Conservation (phyloP, 2,888 invertebrate species). For the Thymelicus lineola region DNA sequence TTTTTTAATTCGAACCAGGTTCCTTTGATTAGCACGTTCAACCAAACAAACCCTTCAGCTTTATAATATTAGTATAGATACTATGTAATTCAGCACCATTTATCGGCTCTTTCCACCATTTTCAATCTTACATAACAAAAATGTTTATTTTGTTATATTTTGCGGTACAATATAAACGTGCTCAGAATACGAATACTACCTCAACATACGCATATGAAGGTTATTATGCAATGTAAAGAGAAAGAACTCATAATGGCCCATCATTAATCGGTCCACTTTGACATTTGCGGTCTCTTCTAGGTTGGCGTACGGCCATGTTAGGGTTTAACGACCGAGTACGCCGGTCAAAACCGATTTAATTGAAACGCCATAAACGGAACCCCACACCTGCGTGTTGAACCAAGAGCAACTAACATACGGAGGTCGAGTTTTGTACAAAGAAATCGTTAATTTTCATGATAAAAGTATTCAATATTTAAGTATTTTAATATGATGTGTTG, state of each 20-base stretch:
- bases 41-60: too few relatives aligned
- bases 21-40: too few relatives aligned
- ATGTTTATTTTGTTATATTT: too few relatives aligned
- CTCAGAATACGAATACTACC: too few relatives aligned
- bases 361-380: constrained; percentile 72
- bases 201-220: not conserved
- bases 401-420: constrained; percentile 9
- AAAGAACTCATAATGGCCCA: constrained; percentile 11
- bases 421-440: constrained; percentile 14
- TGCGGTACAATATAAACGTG: too few relatives aligned
- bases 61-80: too few relatives aligned
- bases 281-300: constrained; percentile 50
- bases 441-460: not conserved
- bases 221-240: constrained; percentile 5
- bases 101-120: too few relatives aligned
- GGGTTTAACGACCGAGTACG: constrained; percentile 59
- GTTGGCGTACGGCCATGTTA: constrained; percentile 45
- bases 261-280: constrained; percentile 27
- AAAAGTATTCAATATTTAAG: too few relatives aligned
- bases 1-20: too few relatives aligned
- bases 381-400: constrained; percentile 59
- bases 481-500: too few relatives aligned
- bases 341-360: constrained; percentile 78
- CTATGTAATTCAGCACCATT: too few relatives aligned
- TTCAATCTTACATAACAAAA: too few relatives aligned